Evolutionary conservation across 2,888 invertebrate genomes (phyloP).

Genomic region (Sympetrum striolatum): DNA sequence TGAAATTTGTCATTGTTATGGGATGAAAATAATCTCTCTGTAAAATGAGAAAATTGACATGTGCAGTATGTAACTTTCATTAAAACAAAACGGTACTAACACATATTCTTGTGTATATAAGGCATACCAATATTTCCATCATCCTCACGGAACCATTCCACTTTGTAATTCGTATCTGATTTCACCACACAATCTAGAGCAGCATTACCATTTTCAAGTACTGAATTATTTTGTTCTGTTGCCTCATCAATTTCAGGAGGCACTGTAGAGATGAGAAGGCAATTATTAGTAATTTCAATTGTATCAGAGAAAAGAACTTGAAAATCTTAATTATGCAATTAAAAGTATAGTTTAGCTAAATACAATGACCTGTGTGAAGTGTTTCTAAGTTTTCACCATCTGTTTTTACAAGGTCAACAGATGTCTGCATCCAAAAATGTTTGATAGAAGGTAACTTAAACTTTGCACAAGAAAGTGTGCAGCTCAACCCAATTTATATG

Average conservation of each 20-base stretch:
- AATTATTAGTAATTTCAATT: no score
- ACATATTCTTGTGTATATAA: no score
- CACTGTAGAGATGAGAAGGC: not conserved
- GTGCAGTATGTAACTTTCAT: no score
- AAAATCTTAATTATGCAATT: no score
- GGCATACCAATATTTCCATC: not conserved
- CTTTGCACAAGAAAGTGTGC: no score
- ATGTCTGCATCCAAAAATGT: no score
- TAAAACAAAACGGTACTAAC: no score
- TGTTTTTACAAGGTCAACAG: conserved; percentile 52
- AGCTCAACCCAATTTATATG: no score
- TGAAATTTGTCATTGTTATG: not conserved
- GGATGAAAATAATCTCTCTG: not conserved
- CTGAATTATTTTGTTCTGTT: not conserved
- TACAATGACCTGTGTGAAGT: no score
- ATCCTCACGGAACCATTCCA: not conserved
- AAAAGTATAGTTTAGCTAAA: no score
- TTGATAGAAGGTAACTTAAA: no score
- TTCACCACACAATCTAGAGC: not conserved
- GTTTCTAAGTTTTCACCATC: conserved; percentile 51
- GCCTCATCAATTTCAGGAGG: not conserved
- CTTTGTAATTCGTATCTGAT: not conserved
- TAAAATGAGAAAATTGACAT: not conserved
- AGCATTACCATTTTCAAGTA: not conserved
- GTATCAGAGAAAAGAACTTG: no score